Base-by-base conservation (phyloP, 2,888 invertebrate species). In the Cecidostiba fungosa region DNA sequence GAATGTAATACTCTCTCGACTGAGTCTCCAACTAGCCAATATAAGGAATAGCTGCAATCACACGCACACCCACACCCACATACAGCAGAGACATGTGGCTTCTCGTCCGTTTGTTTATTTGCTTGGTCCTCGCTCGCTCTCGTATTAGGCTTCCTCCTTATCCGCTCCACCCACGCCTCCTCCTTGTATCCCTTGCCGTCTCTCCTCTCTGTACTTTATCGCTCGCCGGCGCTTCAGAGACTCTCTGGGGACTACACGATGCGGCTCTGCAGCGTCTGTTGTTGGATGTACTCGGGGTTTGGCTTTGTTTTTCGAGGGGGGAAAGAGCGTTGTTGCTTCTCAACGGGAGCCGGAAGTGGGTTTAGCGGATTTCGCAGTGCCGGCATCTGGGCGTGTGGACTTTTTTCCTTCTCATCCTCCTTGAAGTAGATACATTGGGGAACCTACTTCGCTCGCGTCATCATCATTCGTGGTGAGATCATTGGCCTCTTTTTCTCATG, bases 201-300 rank as follows among this genome's bases (percentile, higher is more conserved):
- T 66, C 26, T 66, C 12, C 23, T n/a, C 66, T 10, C 26, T n/a
- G 66, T 66, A 66, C 66, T 66, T 66, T 66, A 66, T 66, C 66
- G 66, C 66, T 26, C 12, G 66, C 26, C 66, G 29, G 14, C 66
- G 14, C 66, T 26, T 29, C 26, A 0, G 23, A 26, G 29, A 12
- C n/a, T 29, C 66, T 29, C 66, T 14, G 12, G 66, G 29, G 66
- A 66, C 54, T 59, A 59, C 54, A 59, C 19, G 54, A 59, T 59
- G 54, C 54, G 8, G n/a, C n/a, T n/a, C n/a, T n/a, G n/a, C n/a
- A n/a, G 66, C 66, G 69, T 16, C 66, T 36, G 26, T 69, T 79
- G 26, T 59, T 59, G 77, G 19, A 72, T 72, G 19, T n/a, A 72
- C 39, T 72, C 39, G 59, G n/a, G 59, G 29, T 10, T 66, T 29